Base-by-base conservation (phyloP, 2,888 invertebrate species). In the Thereva nobilitata region DNA sequence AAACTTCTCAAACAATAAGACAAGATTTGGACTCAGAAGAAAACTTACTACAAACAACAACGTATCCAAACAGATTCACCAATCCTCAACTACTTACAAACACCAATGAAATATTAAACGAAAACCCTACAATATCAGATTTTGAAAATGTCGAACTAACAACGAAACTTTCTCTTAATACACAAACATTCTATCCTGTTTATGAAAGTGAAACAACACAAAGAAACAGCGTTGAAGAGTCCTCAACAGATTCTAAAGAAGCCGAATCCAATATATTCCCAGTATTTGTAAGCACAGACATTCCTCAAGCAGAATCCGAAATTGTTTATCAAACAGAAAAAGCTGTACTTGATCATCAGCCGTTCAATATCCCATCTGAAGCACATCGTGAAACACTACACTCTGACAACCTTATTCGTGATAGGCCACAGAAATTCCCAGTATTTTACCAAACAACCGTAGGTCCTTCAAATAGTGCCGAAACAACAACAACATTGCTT, bases 401-500 rank as follows among this genome's bases (percentile, higher is more conserved):
- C 34, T 64, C 69, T 3, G 69, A 67, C n/a, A 69, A 69, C 53
- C 47, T 69, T 12, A 67, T 69, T 45, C 35, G 64, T 0, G 64
- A 67, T 35, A 64, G 53, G 50, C 53, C 66, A n/a, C 53, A 53
- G 10, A 64, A 68, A 38, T 12, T 53, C 4, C 56, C 64, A 44
- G 10, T 57, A 12, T 66, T 64, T 47, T 66, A 64, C 56, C 44
- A 54, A 35, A 65, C 47, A 7, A 66, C 66, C n/a, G 37, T 52
- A 12, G 10, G 3, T 7, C 54, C 12, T 56, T 34, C 35, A 64
- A 70, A 10, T 49, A 67, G 44, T 9, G 74, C 74, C 7, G 77
- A 78, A 6, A 77, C 76, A 7, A 81, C 83, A 40, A 81, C 78
- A 67, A 79, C 80, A 2, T 77, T 80, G 78, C 67, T 79, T 52